Base-by-base conservation (phyloP, 2,888 invertebrate genomes). In the Melanophora roralis region DNA sequence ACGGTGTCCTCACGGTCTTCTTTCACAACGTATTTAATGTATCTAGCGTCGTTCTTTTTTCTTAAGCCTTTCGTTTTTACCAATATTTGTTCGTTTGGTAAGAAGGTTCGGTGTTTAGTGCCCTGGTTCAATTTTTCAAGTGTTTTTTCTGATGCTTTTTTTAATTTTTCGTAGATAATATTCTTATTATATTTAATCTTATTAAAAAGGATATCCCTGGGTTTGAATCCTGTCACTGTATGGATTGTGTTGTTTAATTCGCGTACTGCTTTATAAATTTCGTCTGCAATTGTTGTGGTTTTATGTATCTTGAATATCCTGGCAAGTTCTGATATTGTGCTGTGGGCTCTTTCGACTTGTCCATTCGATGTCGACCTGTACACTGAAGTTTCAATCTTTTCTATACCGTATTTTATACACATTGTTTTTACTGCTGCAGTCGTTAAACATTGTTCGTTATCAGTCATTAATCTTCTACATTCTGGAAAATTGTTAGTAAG, bases 201-300 rank as follows among this genome's bases (percentile, higher is more conserved):
- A 2, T 32, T 67, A 36, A 34, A 64, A 27, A 47, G 40, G 38
- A 74, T 57, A 11, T 68, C 53, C 8, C n/a, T n/a, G 2, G 75
- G 60, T 34, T 60, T 60, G 8, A 8, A 4, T 23, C 34, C 57
- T 11, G 62, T 76, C 1, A 74, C 57, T 16, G 82, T 67, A 9
- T 71, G 80, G 16, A 75, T 71, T 0, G 68, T 60, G 12, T 71
- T 69, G 32, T 60, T 71, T 45, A 71, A n/a, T 49, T 43, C 53
- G 9, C 49, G 19, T n/a, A 27, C 16, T 4, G 49, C 32, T 38
- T 38, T 38, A 38, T 38, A 38, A 12, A 38, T 38, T 38, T 38
- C 38, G 12, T 38, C 38, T 2, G 38, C 38, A 38, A 38, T n/a
- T 38, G 38, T 38, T 60, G 59, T 60, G 11, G 4, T n/a, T 27